phyloP scores from a whole-genome alignment of 2,113 vertebrate genomes.

The Antechinus stuartii region DNA sequence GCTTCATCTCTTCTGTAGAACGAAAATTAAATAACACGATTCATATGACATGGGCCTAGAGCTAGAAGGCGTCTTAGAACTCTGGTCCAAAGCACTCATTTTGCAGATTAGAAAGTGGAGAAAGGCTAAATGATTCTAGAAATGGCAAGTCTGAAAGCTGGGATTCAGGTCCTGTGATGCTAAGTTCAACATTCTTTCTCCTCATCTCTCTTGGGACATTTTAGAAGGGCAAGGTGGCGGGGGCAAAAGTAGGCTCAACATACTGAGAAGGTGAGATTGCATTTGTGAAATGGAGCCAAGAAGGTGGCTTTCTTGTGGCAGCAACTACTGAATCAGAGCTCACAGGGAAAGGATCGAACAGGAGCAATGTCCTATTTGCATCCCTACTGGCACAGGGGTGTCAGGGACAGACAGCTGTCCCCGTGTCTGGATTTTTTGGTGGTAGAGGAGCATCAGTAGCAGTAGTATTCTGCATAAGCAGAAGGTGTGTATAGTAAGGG shows the following conservation, averaged over 20 bases:
- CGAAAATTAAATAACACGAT: background rate
- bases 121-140: background rate
- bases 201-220: background rate
- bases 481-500: background rate
- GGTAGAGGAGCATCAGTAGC: background rate
- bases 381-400: background rate
- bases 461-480: background rate
- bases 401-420: background rate
- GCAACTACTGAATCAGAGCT: background rate
- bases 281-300: background rate
- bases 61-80: background rate
- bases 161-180: background rate
- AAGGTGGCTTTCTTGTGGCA: background rate
- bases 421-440: rapidly evolving
- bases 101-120: background rate
- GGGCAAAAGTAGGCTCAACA: background rate
- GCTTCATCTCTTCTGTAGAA: background rate
- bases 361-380: background rate
- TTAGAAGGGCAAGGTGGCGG: background rate
- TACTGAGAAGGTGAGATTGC: background rate
- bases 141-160: background rate
- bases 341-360: background rate
- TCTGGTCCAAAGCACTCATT: background rate
- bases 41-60: background rate
- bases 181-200: background rate